Conservation (phyloP, 2,113 vertebrate genomes). For the Uropsilus gracilis region DNA sequence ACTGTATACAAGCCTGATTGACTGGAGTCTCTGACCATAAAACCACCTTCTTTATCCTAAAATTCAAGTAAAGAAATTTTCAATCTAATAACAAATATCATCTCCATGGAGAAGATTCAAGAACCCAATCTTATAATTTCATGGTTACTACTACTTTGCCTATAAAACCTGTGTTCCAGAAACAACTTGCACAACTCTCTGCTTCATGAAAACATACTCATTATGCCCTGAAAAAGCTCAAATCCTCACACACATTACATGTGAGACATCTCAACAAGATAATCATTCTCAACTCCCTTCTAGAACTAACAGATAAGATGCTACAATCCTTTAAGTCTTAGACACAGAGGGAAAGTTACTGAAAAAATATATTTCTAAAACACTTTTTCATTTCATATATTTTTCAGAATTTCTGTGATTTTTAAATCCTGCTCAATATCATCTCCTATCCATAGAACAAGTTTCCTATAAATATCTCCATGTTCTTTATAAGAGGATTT, state of each 20-base stretch:
- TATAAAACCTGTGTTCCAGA: neutral
- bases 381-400: neutral
- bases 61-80: constrained; percentile 72
- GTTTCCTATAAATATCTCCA: constrained; percentile 43
- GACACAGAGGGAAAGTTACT: neutral
- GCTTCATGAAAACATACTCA: neutral
- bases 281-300: neutral
- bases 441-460: neutral
- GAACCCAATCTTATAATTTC: neutral
- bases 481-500: neutral
- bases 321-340: neutral
- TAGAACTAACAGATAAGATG: neutral
- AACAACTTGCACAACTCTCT: neutral
- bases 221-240: neutral
- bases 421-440: neutral
- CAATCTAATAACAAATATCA: neutral
- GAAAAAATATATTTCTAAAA: constrained; percentile 41
- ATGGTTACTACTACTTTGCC: neutral
- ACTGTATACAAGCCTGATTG: constrained; percentile 92
- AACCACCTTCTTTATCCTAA: constrained; percentile 97
- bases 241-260: neutral
- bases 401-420: neutral
- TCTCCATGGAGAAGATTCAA: neutral
- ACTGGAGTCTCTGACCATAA: constrained; percentile 96
- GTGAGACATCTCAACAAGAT: neutral